Conservation (phyloP, 2,888 invertebrate genomes). For the Lampropteryx suffumata region DNA sequence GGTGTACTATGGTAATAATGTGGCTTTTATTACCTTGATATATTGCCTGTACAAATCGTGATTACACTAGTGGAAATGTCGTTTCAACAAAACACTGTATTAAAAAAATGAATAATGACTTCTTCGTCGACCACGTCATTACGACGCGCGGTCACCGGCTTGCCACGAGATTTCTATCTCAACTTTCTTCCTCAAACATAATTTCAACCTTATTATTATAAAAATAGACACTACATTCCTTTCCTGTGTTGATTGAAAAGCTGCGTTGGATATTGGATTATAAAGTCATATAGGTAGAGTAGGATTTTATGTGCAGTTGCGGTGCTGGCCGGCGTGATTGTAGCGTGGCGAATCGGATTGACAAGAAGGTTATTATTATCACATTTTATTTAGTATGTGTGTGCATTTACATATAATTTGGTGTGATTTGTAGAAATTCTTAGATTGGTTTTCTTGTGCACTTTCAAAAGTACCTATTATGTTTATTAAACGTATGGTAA, state of each 20-base stretch:
- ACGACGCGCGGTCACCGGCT: conserved; percentile 66
- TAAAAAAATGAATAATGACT: conserved; percentile 83
- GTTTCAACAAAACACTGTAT: conserved; percentile 80
- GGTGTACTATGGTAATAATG: conserved; percentile 53
- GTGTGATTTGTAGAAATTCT: conserved; percentile 58
- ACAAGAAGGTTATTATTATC: conserved; percentile 81
- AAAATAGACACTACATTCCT: conserved; percentile 35
- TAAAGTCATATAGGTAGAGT: conserved; percentile 43
- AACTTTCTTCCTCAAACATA: conserved; percentile 31
- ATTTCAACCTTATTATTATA: conserved; percentile 41
- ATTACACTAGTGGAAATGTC: conserved; percentile 81
- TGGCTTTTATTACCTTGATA: conserved; percentile 74
- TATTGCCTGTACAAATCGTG: conserved; percentile 76
- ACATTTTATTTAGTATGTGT: conserved; percentile 70
- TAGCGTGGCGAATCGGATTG: conserved; percentile 77
- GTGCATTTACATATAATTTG: conserved; percentile 62
- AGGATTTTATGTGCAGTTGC: conserved; percentile 36
- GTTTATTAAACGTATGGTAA: no score
- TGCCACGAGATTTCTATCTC: conserved; percentile 71
- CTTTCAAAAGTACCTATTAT: conserved; percentile 10
- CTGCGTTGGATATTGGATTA: conserved; percentile 49
- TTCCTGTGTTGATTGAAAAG: conserved; percentile 7
- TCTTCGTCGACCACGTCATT: conserved; percentile 78
- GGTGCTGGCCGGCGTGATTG: conserved; percentile 63
- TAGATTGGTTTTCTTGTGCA: conserved; percentile 37